Evolutionary conservation across 2,888 invertebrate genomes (phyloP).

Genomic region (Aphodius sticticus): DNA sequence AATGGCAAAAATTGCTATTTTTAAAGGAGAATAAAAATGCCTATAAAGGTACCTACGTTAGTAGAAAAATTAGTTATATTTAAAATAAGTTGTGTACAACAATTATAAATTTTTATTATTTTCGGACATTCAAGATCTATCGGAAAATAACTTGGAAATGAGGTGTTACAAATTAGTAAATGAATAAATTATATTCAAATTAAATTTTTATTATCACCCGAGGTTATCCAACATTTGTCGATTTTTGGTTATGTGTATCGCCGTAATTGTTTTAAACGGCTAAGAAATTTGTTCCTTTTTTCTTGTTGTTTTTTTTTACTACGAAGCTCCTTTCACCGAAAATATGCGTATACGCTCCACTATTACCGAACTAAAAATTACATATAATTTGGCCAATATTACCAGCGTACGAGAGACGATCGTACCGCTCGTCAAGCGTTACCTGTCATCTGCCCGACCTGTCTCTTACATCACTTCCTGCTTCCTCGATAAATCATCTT

Average conservation of each 20-base stretch:
- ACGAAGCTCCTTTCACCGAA: neutral
- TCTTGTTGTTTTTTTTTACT: neutral
- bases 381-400: slow-evolving; percentile 4
- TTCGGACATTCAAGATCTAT: too few relatives aligned
- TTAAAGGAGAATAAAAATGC: too few relatives aligned
- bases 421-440: neutral
- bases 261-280: neutral
- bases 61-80: too few relatives aligned
- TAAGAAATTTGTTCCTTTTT: neutral
- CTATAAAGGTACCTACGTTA: too few relatives aligned
- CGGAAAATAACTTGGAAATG: too few relatives aligned
- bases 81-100: too few relatives aligned
- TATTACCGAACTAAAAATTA: slow-evolving; percentile 4
- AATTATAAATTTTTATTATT: too few relatives aligned
- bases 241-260: neutral
- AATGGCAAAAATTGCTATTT: too few relatives aligned
- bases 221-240: too few relatives aligned
- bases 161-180: too few relatives aligned
- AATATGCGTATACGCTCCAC: neutral
- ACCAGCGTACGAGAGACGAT: neutral
- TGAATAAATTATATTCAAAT: too few relatives aligned
- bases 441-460: neutral
- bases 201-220: too few relatives aligned
- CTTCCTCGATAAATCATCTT: slow-evolving; percentile 12
- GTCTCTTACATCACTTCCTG: slow-evolving; percentile 14